A percentile compares a stretch with the other conserved stretches of the same genome.
Evolutionary conservation across 2,797 vertebrate genomes (phyloP).

Genomic region (Varecia variegata): DNA sequence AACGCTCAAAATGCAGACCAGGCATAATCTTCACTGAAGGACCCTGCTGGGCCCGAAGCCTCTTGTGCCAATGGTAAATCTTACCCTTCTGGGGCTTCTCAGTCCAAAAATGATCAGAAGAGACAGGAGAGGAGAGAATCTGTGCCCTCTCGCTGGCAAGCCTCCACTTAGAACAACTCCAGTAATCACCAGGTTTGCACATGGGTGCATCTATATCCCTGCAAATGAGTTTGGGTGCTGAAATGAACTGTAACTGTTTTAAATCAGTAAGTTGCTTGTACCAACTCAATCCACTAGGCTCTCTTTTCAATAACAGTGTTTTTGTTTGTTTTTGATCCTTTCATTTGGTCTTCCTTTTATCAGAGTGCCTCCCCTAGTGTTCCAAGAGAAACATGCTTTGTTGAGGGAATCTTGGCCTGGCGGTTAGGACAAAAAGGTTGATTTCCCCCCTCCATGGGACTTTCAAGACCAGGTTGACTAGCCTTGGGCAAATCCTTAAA

Average conservation of each 20-base stretch:
- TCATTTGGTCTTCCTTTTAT: not conserved
- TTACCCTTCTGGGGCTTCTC: not conserved
- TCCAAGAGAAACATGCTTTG: not conserved
- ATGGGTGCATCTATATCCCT: accelerated
- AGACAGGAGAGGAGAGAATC: not conserved
- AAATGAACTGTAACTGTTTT: not conserved
- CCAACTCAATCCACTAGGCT: not conserved
- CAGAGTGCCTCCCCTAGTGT: not conserved
- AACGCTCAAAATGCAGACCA: not conserved
- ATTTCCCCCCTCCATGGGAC: not conserved
- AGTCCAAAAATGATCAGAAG: not conserved
- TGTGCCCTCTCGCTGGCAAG: no score
- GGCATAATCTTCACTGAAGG: not conserved
- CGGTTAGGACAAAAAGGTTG: not conserved
- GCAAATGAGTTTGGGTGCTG: not conserved
- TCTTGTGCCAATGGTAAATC: not conserved
- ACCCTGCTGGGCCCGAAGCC: not conserved
- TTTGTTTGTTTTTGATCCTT: not conserved
- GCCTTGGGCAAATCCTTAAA: not conserved
- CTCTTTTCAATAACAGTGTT: not conserved
- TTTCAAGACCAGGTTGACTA: not conserved
- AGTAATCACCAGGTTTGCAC: not conserved
- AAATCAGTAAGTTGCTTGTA: not conserved
- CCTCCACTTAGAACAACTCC: not conserved
- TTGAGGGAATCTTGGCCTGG: not conserved